These are phyloP conservation scores for Ips typographus DNA, from an alignment of 1,140 invertebrate genomes.

Conservation along the genomic window DNA sequence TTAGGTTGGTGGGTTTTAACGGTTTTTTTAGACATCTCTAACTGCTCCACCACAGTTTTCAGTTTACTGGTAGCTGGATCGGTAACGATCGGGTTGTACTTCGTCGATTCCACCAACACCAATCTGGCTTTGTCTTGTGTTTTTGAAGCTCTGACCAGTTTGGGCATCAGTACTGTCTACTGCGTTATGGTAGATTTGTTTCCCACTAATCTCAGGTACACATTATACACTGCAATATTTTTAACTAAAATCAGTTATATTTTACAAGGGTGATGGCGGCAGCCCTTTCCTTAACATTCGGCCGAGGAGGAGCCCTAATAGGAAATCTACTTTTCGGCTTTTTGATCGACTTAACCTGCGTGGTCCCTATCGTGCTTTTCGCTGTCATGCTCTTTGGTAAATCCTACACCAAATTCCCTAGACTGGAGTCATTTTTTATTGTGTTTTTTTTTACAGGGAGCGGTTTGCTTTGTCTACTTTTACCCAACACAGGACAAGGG, in stretches of 20 bases:
- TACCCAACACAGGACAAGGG: slow-evolving; percentile 68
- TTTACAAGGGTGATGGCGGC: slow-evolving; percentile 71
- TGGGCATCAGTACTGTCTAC: slow-evolving; percentile 73
- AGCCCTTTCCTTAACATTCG: slow-evolving; percentile 70
- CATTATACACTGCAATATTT: not conserved
- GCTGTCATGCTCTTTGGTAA: slow-evolving; percentile 69
- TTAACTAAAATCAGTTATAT: slow-evolving; percentile 20
- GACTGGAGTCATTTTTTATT: not conserved
- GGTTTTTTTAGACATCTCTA: not conserved
- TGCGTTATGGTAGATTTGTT: slow-evolving; percentile 76
- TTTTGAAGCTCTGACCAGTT: slow-evolving; percentile 73
- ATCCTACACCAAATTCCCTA: slow-evolving; percentile 33
- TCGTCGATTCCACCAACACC: slow-evolving; percentile 66
- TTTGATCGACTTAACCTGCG: slow-evolving; percentile 72
- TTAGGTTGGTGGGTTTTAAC: slow-evolving; percentile 56
- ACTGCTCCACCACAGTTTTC: slow-evolving; percentile 59
- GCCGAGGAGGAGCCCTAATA: slow-evolving; percentile 67
- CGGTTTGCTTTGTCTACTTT: slow-evolving; percentile 64
- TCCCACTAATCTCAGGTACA: slow-evolving; percentile 74
- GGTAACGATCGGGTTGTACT: slow-evolving; percentile 77
- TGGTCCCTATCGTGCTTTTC: slow-evolving; percentile 68
- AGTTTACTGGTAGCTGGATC: slow-evolving; percentile 69
- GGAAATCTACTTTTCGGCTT: slow-evolving; percentile 71
- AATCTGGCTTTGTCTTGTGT: slow-evolving; percentile 73
- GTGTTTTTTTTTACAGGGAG: slow-evolving; percentile 57